phyloP scores from a whole-genome alignment of 2,888 invertebrate species.

The Hecatera dysodea region DNA sequence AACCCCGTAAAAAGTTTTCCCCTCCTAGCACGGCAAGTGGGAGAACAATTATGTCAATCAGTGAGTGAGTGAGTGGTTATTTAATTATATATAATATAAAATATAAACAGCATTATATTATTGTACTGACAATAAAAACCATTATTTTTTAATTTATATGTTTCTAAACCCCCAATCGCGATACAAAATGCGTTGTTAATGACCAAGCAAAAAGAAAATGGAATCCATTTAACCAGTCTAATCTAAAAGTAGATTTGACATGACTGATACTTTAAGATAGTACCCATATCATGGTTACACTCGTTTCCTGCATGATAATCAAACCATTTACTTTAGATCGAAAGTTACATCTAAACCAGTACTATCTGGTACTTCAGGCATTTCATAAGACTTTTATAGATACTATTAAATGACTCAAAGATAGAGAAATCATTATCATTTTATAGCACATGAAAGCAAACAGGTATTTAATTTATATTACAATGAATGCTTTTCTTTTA shows the following conservation, averaged over 20 bases:
- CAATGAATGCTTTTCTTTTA: background rate
- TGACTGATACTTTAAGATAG: constrained; percentile 34
- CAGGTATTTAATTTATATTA: background rate
- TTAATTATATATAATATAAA: background rate
- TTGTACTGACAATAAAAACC: constrained; percentile 12
- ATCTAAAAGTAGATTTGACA: constrained; percentile 42
- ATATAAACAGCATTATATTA: constrained; percentile 15
- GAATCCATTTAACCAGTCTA: background rate
- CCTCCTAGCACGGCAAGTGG: no score
- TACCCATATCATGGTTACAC: constrained; percentile 54
- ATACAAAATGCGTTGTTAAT: constrained; percentile 30
- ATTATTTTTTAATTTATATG: constrained; percentile 4
- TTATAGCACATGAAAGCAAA: constrained; percentile 8
- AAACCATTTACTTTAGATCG: constrained; percentile 37
- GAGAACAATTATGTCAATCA: no score
- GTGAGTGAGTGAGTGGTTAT: no score
- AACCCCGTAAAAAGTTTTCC: no score
- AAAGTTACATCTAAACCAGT: constrained; percentile 52
- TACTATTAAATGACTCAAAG: constrained; percentile 41
- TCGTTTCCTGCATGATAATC: constrained; percentile 60
- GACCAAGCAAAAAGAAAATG: constrained; percentile 25
- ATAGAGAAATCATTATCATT: constrained; percentile 46
- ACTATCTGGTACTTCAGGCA: constrained; percentile 45
- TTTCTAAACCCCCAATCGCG: constrained; percentile 27
- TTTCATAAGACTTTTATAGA: constrained; percentile 46